Evolutionary conservation across 2,797 vertebrate genomes (phyloP), one percentile per base, ranked within the genome.

Genomic region (Paedocypris micromegethes): DNA sequence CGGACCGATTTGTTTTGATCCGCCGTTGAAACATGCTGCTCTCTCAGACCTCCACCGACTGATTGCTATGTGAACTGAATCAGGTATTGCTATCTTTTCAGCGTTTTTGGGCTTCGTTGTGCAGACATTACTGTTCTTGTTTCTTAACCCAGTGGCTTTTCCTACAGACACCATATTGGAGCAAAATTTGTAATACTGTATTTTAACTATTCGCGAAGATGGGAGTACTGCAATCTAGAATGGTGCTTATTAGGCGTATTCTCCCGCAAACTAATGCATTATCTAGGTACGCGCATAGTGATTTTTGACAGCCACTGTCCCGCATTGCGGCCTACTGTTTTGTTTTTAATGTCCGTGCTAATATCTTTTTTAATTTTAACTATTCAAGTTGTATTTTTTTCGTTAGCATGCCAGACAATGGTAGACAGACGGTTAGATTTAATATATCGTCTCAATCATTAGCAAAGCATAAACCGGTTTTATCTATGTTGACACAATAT

Each of bases 261-360:
- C 23, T 23, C 23, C 23, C 23, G 23, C 23, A 23, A 23, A 23
- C 23, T 23, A 63, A 41, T 50, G 67, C 45, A 4, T 53, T 57
- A 3, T n/a, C 59, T 62, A 55, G 51, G 5, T 5, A 69, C n/a
- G 9, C 43, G 46, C 39, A 9, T 6, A 23, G n/a, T 37, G 8
- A 2, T 1, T 6, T 39, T 62, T 44, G 39, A 56, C 9, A 0
- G 38, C 51, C 59, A 58, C 58, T 73, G 58, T 77, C 81, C 79
- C 76, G 81, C 79, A 82, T 58, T 81, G 82, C 78, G 82, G 82
- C 82, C 82, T 82, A 72, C 58, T 73, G 60, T 37, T 63, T 63
- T 76, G 64, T 47, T 44, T 6, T 46, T 53, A 55, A 63, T 7
- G n/a, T 49, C 6, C 3, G 9, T 49, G 38, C 6, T n/a, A 3